Percentiles rank a stretch among this genome's conserved stretches.
Evolutionary conservation across 2,113 vertebrate species (phyloP).

Genomic region (Menidia beryllina): DNA sequence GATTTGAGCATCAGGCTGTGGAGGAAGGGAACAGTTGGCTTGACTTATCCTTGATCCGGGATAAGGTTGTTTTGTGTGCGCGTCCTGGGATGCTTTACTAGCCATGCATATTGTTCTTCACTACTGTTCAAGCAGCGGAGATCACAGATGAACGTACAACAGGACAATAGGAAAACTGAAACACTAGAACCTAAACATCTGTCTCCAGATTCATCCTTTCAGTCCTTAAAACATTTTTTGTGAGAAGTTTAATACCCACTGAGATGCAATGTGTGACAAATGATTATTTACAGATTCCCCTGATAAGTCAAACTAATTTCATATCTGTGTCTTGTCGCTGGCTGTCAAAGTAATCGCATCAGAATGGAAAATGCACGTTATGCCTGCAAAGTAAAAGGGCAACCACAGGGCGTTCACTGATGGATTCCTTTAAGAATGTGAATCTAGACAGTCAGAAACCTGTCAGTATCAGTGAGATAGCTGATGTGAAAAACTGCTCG

Average conservation of each 20-base stretch:
- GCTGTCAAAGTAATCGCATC: conserved; percentile 28
- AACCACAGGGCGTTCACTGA: conserved; percentile 9
- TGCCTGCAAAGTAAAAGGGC: conserved; percentile 34
- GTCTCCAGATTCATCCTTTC: too few relatives aligned
- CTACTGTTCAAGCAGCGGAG: conserved; percentile 2
- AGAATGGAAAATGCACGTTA: conserved; percentile 5
- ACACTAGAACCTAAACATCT: conserved; percentile 59
- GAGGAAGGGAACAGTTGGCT: conserved; percentile 45
- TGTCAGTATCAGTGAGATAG: conserved; percentile 23
- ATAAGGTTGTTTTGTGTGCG: conserved; percentile 11
- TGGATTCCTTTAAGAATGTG: conserved; percentile 15
- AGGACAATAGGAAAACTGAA: conserved; percentile 47
- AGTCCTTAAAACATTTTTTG: too few relatives aligned
- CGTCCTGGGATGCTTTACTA: conserved; percentile 55
- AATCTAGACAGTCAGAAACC: conserved; percentile 4
- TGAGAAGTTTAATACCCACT: neutral
- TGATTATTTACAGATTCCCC: conserved; percentile 3
- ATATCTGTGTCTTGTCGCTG: too few relatives aligned
- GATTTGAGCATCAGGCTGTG: conserved; percentile 66
- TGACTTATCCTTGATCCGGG: conserved; percentile 65
- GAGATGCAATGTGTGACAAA: conserved; percentile 6
- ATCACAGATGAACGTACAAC: conserved; percentile 29
- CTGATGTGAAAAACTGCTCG: too few relatives aligned
- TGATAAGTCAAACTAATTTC: conserved; percentile 11
- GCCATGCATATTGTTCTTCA: conserved; percentile 43